phyloP scores from a whole-genome alignment of 2,888 invertebrate species.

The Alentia gelatinosa region DNA sequence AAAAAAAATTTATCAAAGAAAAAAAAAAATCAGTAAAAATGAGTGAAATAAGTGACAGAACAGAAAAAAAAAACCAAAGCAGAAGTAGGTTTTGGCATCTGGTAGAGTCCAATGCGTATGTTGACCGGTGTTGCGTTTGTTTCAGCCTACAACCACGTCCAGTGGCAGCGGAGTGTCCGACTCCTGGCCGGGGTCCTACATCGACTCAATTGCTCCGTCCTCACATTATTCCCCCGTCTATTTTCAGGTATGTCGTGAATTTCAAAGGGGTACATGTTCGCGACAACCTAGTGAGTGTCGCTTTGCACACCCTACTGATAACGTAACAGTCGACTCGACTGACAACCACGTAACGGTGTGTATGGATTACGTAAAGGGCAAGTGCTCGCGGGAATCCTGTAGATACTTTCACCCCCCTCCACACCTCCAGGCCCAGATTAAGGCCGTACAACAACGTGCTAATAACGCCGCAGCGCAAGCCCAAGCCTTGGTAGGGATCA shows the following conservation, averaged over 20 bases:
- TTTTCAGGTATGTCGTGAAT: conserved; percentile 91
- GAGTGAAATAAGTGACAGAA: background rate
- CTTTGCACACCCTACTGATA: conserved; percentile 97
- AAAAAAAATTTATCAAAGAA: background rate
- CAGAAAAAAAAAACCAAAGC: background rate
- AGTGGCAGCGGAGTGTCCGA: conserved; percentile 36
- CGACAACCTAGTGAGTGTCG: conserved; percentile 98
- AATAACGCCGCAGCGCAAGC: conserved; percentile 76
- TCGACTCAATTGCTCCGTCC: conserved; percentile 54
- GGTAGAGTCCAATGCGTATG: conserved; percentile 33
- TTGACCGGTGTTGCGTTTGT: conserved; percentile 55
- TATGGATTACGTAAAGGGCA: conserved; percentile 94
- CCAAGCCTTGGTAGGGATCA: conserved; percentile 77
- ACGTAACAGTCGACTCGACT: conserved; percentile 94
- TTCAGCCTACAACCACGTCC: conserved; percentile 53
- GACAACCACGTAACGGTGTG: conserved; percentile 99
- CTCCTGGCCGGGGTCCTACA: conserved; percentile 60
- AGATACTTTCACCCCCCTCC: conserved; percentile 99
- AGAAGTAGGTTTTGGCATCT: conserved; percentile 47
- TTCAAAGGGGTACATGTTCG: conserved; percentile 98
- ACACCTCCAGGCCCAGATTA: conserved; percentile 90
- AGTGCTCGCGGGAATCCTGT: conserved; percentile 99
- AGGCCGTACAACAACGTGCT: conserved; percentile 86
- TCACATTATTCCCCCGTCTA: conserved; percentile 58
- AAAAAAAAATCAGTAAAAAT: background rate